These are phyloP conservation scores for Microctenopoma stevenorrisi DNA, from an alignment of 2,797 vertebrate species.

Conservation along the genomic window DNA sequence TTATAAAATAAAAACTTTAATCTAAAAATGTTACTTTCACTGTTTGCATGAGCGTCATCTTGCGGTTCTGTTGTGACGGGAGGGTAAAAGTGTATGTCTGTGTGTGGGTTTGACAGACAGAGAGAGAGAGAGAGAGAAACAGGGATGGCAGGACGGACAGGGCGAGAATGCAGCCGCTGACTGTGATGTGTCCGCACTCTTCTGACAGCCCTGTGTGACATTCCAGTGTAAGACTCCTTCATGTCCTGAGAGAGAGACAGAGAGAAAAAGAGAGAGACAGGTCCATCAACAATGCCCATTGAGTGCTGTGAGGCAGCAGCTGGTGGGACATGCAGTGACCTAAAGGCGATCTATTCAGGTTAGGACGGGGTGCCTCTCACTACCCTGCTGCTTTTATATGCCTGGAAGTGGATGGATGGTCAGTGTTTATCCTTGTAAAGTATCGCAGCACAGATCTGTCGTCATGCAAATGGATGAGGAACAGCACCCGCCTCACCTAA, in stretches of 20 bases:
- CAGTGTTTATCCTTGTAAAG: constrained; percentile 70
- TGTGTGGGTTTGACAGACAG: constrained; percentile 12
- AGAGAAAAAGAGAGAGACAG: constrained; percentile 50
- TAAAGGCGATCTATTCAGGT: constrained; percentile 77
- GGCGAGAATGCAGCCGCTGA: constrained; percentile 76
- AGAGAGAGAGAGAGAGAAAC: constrained; percentile 13
- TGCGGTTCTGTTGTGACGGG: constrained; percentile 42
- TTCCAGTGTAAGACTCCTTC: constrained; percentile 78
- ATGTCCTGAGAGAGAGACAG: constrained; percentile 60
- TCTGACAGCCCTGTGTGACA: constrained; percentile 82
- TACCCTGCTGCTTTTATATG: constrained; percentile 72
- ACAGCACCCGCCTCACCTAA: constrained; percentile 13
- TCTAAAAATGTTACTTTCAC: neutral
- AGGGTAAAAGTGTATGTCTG: constrained; percentile 31
- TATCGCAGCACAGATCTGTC: constrained; percentile 55
- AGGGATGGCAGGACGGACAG: constrained; percentile 60
- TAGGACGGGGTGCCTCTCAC: constrained; percentile 72
- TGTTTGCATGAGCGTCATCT: constrained; percentile 12
- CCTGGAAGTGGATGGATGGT: constrained; percentile 78
- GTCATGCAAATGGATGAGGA: constrained; percentile 43
- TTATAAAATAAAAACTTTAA: neutral
- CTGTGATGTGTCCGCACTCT: constrained; percentile 80
- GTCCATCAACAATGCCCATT: constrained; percentile 81
- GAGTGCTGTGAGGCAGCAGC: constrained; percentile 80
- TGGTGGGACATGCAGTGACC: constrained; percentile 79